Evolutionary conservation across 2,797 vertebrate genomes (phyloP).

Genomic region (Enoplosus armatus): DNA sequence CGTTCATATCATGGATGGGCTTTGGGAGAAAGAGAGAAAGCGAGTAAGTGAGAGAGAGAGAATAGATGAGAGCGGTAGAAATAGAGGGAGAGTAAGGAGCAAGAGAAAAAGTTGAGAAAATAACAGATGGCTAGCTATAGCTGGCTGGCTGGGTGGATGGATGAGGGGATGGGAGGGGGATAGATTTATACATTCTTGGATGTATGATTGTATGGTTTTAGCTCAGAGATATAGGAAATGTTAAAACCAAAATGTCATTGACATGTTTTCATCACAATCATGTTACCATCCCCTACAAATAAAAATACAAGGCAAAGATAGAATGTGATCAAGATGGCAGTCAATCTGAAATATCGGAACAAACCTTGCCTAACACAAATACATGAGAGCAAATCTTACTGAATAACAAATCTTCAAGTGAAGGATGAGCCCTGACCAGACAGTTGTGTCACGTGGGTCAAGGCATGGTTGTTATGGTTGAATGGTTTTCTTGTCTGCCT

Average conservation of each 20-base stretch:
- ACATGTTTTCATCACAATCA: not conserved
- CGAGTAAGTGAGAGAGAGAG: not conserved
- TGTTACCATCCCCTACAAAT: not conserved
- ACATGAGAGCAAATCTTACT: not conserved
- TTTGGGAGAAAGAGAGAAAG: slow-evolving; percentile 29
- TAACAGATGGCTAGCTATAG: slow-evolving; percentile 55
- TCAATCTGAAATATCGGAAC: not conserved
- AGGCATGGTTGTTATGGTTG: slow-evolving; percentile 19
- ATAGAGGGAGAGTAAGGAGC: slow-evolving; percentile 17
- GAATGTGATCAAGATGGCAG: not conserved
- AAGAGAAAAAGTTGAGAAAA: slow-evolving; percentile 33
- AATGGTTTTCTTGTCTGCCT: slow-evolving; percentile 11
- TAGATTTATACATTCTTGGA: slow-evolving; percentile 16
- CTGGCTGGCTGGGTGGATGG: slow-evolving; percentile 29
- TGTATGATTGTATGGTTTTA: slow-evolving; percentile 32
- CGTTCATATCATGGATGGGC: slow-evolving; percentile 40
- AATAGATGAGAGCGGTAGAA: slow-evolving; percentile 35
- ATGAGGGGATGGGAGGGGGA: slow-evolving; percentile 7
- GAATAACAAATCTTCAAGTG: slow-evolving; percentile 9
- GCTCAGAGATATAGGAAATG: slow-evolving; percentile 6
- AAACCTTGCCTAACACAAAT: not conserved
- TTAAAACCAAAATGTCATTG: slow-evolving; percentile 18
- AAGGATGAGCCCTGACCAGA: slow-evolving; percentile 17
- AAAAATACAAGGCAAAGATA: not conserved
- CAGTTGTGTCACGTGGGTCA: slow-evolving; percentile 21